Evolutionary conservation across 2,888 invertebrate genomes (phyloP).

Genomic region (Brachyptera risi): DNA sequence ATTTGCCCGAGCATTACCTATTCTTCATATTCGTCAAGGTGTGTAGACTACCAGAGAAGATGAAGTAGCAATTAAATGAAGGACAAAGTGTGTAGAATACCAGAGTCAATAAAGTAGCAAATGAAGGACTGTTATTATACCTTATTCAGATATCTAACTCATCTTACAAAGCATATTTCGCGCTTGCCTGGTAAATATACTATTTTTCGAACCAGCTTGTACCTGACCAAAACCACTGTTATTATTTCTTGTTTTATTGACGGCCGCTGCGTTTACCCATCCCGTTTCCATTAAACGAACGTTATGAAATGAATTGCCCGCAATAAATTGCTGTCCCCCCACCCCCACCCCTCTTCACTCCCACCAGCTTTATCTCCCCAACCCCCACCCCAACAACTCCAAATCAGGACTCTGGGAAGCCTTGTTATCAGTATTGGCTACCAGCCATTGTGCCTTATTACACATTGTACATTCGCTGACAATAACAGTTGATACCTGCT

Average conservation of each 20-base stretch:
- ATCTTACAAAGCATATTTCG: too few species aligned
- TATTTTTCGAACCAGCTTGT: background rate
- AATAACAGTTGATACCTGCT: too few species aligned
- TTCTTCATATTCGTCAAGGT: too few species aligned
- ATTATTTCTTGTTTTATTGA: conserved; percentile 7
- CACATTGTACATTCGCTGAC: background rate
- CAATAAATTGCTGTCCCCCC: conserved; percentile 29
- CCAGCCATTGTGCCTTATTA: background rate
- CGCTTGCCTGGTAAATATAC: too few species aligned
- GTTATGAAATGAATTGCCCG: conserved; percentile 33
- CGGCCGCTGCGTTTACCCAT: background rate
- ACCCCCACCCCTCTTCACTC: conserved; percentile 3
- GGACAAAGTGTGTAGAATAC: too few species aligned
- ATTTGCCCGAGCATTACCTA: too few species aligned
- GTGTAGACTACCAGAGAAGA: too few species aligned
- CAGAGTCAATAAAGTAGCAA: too few species aligned
- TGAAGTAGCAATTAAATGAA: too few species aligned
- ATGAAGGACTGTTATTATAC: too few species aligned
- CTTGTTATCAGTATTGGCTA: background rate
- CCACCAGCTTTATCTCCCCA: conserved; percentile 10
- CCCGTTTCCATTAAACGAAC: conserved; percentile 28
- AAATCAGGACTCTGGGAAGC: too few species aligned
- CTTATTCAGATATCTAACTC: too few species aligned
- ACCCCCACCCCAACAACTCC: background rate
- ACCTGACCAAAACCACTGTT: conserved; percentile 9